These are phyloP conservation scores for Galaxea fascicularis DNA, from an alignment of 92 coral and sea anemone species.

Conservation along the genomic window DNA sequence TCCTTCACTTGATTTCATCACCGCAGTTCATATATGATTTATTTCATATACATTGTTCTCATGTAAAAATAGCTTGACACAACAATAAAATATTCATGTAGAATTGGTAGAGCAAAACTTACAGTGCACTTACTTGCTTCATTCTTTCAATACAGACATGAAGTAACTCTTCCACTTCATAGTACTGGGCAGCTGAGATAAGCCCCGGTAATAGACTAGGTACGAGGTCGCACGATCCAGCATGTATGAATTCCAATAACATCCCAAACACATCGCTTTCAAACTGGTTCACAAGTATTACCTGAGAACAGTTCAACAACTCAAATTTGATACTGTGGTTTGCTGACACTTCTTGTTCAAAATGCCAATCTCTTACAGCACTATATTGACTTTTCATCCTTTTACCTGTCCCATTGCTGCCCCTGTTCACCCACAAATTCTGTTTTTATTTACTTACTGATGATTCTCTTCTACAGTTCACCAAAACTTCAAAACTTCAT, in stretches of 20 bases:
- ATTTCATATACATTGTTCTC: no score
- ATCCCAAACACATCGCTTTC: conserved; percentile 90
- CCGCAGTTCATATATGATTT: no score
- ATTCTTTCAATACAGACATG: conserved; percentile 81
- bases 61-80: neutral
- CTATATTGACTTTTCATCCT: neutral
- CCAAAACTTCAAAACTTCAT: no score
- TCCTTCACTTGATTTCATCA: neutral
- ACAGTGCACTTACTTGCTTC: conserved; percentile 43
- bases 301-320: neutral
- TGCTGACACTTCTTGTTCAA: neutral
- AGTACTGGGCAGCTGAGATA: conserved; percentile 92
- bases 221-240: conserved; percentile 82
- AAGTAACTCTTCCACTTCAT: conserved; percentile 81
- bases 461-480: no score
- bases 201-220: conserved; percentile 86
- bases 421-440: no score
- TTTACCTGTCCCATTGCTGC: no score
- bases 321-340: neutral
- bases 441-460: no score
- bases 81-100: neutral
- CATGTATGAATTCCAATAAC: conserved; percentile 85
- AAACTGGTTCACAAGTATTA: conserved; percentile 76
- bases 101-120: neutral
- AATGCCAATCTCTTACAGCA: neutral